Conservation (phyloP, 2,888 invertebrate species). For the Chorisops tibialis region DNA sequence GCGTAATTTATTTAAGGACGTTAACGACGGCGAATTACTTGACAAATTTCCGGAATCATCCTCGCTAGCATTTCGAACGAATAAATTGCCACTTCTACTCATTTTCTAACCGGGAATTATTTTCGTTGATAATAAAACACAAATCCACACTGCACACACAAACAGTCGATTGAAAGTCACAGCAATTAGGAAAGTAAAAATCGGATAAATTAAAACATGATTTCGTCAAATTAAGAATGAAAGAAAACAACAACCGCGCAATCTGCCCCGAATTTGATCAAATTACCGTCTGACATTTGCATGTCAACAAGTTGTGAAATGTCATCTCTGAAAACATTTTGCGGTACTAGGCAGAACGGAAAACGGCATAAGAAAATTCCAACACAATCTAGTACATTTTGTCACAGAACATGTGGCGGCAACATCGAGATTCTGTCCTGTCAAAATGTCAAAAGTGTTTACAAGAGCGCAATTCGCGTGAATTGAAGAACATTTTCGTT, state of each 20-base stretch:
- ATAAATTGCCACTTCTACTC: constrained; percentile 44
- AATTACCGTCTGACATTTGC: neutral
- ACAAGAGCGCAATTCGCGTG: no score
- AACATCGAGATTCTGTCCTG: no score
- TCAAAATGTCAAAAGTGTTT: no score
- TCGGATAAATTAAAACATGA: constrained; percentile 2
- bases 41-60: constrained; percentile 40
- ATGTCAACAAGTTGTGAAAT: constrained; percentile 16
- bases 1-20: constrained; percentile 49
- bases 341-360: no score
- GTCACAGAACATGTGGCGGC: no score
- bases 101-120: constrained; percentile 35
- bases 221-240: neutral
- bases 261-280: neutral
- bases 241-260: neutral
- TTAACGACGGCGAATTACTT: constrained; percentile 56
- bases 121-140: no score
- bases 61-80: constrained; percentile 46
- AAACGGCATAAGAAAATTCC: no score
- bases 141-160: neutral
- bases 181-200: neutral
- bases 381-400: no score
- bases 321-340: no score
- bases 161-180: neutral
- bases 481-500: no score